Base-by-base conservation (phyloP, 2,797 vertebrate genomes). In the Mormyrops boulengeri region DNA sequence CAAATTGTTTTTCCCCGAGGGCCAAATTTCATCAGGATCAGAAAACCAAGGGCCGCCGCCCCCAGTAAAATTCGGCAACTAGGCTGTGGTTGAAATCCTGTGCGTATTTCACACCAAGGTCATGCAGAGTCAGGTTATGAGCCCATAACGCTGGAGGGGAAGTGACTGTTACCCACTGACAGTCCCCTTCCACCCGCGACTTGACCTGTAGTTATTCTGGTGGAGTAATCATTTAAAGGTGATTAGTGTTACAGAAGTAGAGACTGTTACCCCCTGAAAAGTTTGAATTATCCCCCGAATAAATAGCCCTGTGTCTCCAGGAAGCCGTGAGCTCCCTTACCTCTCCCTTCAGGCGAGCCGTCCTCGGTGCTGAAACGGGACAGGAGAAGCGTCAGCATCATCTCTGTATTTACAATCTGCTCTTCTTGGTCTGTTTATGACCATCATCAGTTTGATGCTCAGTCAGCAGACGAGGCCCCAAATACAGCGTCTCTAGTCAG, bases 311-410 rank as follows among this genome's bases (percentile, higher is more conserved):
- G 38, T 47, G 80, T 47, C 19, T 84, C 41, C n/a, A 12, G 3
- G 0, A 55, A 57, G 49, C 26, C 5, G 14, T 3, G 50, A 49
- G 19, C 2, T 7, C 9, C 41, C 93, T 38, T 77, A 95, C 95
- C 93, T 95, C 95, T 12, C 0, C 49, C 17, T 91, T 93, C 57
- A 89, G 90, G 62, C 3, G 38, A 38, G 86, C 6, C 44, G 69
- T 87, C 0, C 80, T 1, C 0, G 7, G 47, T 49, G 50, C 93
- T 94, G 89, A 41, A 50, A 91, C 60, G 69, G 52, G 14, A 52
- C 19, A 53, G 69, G 0, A 55, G 9, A 85, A 11, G 82, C 14
- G 38, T 60, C 26, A n/a, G 26, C 7, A 6, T 62, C 17, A 62
- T n/a, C 17, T 19, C 7, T 1, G 12, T 14, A 50, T 12, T 66